Conservation (phyloP, 2,113 vertebrate genomes). For the Gorsachius goisagi region DNA sequence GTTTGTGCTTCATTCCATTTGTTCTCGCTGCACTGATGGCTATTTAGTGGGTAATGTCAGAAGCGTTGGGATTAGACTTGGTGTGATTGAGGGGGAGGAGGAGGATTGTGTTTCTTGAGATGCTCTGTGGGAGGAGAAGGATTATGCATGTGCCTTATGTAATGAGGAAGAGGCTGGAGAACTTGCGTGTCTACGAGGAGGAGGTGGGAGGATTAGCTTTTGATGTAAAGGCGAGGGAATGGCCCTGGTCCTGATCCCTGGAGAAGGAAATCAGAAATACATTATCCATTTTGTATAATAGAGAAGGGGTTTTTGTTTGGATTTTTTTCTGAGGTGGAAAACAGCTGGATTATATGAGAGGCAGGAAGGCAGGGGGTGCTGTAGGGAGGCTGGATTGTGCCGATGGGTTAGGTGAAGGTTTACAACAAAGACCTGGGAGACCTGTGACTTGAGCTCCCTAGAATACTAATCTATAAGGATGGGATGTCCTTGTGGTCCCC, state of each 20-base stretch:
- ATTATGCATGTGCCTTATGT: conserved; percentile 62
- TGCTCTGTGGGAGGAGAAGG: conserved; percentile 64
- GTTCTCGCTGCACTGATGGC: conserved; percentile 8
- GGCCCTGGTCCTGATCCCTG: neutral
- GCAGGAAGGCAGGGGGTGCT: neutral
- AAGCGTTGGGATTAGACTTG: conserved; percentile 55
- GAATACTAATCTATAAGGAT: neutral
- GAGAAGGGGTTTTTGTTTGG: neutral
- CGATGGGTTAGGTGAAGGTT: neutral
- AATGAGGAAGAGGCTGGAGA: conserved; percentile 57
- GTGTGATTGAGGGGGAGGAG: conserved; percentile 50
- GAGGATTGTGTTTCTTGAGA: conserved; percentile 61
- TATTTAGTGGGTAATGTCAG: conserved; percentile 35
- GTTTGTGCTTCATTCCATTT: neutral
- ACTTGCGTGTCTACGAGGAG: neutral
- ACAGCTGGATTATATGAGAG: neutral
- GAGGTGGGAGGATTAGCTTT: conserved; percentile 46
- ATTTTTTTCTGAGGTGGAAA: neutral
- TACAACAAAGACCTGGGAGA: neutral
- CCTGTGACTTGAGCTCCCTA: neutral
- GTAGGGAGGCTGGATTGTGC: neutral
- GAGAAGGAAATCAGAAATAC: neutral
- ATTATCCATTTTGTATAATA: neutral
- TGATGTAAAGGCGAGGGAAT: neutral
- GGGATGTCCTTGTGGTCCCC: neutral